These are phyloP conservation scores for Heloderma charlesbogerti DNA, from an alignment of 2,113 vertebrate species.

Conservation along the genomic window DNA sequence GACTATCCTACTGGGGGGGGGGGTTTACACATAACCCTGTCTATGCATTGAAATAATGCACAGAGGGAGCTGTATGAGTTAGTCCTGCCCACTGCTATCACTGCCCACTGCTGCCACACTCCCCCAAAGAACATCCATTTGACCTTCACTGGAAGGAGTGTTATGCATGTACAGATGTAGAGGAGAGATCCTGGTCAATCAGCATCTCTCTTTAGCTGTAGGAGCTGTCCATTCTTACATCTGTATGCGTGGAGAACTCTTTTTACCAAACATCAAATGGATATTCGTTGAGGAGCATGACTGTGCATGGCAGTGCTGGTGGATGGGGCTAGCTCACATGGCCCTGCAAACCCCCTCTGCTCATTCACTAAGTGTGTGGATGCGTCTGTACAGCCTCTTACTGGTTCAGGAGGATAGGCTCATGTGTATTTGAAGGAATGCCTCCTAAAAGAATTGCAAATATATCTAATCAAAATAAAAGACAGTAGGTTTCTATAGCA, in stretches of 20 bases:
- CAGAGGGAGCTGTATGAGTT: too few relatives aligned
- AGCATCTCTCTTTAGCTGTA: neutral
- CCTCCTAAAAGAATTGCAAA: conserved; percentile 46
- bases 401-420: neutral
- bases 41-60: too few relatives aligned
- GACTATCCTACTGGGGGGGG: too few relatives aligned
- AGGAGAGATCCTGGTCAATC: too few relatives aligned
- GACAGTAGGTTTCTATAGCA: conserved; percentile 56
- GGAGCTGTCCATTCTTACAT: neutral
- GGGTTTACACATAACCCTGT: too few relatives aligned
- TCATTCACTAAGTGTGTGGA: neutral
- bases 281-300: too few relatives aligned
- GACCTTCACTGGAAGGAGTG: neutral
- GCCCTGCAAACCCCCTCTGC: too few relatives aligned
- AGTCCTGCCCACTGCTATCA: too few relatives aligned
- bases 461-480: conserved; percentile 59
- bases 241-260: neutral
- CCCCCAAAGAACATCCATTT: neutral
- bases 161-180: too few relatives aligned
- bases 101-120: neutral
- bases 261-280: neutral
- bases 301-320: too few relatives aligned
- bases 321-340: too few relatives aligned
- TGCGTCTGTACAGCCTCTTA: too few relatives aligned
- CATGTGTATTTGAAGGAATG: conserved; percentile 14